These are phyloP conservation scores for Dendrocincla tyrannina DNA, from an alignment of 2,797 vertebrate genomes.

Conservation along the genomic window DNA sequence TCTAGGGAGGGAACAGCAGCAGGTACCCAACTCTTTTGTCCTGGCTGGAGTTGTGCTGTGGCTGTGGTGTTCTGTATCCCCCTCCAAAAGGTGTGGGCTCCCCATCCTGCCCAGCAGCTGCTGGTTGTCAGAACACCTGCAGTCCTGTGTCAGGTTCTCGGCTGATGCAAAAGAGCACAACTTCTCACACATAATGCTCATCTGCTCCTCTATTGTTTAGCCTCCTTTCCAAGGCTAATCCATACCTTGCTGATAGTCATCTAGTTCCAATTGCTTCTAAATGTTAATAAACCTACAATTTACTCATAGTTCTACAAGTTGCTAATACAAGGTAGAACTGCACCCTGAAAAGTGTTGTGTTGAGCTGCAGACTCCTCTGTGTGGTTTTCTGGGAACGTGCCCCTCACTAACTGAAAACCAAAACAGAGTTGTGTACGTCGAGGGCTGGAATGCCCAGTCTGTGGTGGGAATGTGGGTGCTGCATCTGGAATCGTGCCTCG, in stretches of 20 bases:
- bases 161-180: background rate
- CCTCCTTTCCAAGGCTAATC: background rate
- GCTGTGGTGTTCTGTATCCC: fast-evolving
- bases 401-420: background rate
- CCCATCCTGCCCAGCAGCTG: background rate
- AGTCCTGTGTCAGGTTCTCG: background rate
- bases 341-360: background rate
- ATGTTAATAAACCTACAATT: background rate
- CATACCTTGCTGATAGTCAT: background rate
- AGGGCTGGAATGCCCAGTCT: background rate
- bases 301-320: background rate
- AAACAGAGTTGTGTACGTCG: fast-evolving
- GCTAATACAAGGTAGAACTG: background rate
- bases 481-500: fast-evolving
- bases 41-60: background rate
- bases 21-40: fast-evolving
- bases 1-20: background rate
- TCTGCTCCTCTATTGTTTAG: background rate
- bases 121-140: background rate
- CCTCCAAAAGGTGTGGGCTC: fast-evolving
- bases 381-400: fast-evolving
- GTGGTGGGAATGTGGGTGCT: fast-evolving
- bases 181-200: background rate
- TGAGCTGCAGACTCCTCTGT: background rate
- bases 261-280: background rate